A percentile compares a stretch with the other conserved stretches of the same genome.
Evolutionary conservation across 2,797 vertebrate species (phyloP).

Genomic region (Neomorphus geoffroyi): DNA sequence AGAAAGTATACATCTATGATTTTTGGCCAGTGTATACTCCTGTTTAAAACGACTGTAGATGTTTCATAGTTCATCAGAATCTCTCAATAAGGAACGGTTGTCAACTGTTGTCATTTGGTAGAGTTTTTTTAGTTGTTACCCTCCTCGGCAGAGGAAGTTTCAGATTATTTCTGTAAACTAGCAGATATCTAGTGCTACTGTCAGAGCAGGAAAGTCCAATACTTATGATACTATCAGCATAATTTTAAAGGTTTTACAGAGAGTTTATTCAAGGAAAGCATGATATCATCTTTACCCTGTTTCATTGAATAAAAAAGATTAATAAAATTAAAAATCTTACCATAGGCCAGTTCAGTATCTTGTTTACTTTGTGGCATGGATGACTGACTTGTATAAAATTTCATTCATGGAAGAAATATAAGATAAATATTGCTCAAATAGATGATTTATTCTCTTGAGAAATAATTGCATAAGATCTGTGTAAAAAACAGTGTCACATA

Average conservation of each 20-base stretch:
- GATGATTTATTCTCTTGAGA: neutral
- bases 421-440: neutral
- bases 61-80: neutral
- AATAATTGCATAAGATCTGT: neutral
- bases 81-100: neutral
- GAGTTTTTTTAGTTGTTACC: neutral
- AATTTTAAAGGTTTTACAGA: constrained; percentile 9
- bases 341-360: neutral
- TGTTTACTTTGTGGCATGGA: neutral
- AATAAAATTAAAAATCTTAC: neutral
- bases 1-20: neutral
- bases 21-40: neutral
- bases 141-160: constrained; percentile 3
- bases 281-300: neutral
- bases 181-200: neutral
- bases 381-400: neutral
- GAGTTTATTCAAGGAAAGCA: neutral
- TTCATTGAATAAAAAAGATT: neutral
- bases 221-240: neutral
- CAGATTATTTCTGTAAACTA: constrained; percentile 4
- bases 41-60: neutral
- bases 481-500: neutral
- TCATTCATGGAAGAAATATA: neutral
- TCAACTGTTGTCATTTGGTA: constrained; percentile 6
- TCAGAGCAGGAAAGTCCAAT: neutral